Base-by-base conservation (phyloP, 1,140 invertebrate species). In the Bombus sylvicola region DNA sequence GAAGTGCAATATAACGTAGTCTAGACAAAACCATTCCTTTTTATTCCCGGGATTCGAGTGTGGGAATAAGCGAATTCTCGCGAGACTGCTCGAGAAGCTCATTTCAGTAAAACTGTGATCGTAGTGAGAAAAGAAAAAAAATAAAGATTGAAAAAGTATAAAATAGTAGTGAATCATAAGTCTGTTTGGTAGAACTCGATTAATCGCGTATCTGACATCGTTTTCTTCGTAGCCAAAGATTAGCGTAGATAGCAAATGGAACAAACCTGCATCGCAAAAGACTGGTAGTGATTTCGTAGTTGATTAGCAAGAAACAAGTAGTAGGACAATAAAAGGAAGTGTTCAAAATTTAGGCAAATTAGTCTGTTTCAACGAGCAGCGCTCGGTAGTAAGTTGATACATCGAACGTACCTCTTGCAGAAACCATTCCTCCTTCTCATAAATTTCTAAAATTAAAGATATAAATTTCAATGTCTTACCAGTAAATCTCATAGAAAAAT, bases 61-160 rank as follows among this genome's bases (percentile, higher is more conserved):
- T 75, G 72, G 88, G 88, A 88, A 91, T 89, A 84, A 75, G 47
- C 75, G 92, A 92, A 90, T 91, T 93, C 82, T 92, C 92, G 92
- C 77, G 89, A 90, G 92, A 68, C 92, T 91, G 91, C 91, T 94
- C 88, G 91, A 91, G 88, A 90, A 90, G 88, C 90, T 93, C 91
- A 91, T 90, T 94, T 94, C 93, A 92, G 92, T 91, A 94, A 94
- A 91, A 94, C 94, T 95, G 95, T 95, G 94, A 95, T 95, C 92
- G 90, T 95, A 95, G 93, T 79, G 79, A 59, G 69, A 66, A 47
- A 79, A 64, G n/a, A 41, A 72, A 81, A 37, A 75, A 89, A 77
- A 84, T 31, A 86, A 53, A 22, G 18, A 68, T 25, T 34, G 31
- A 73, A 78, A 31, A 22, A 41, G 18, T 69, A 68, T 86, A 72